Conservation (phyloP, 2,797 vertebrate genomes). For the Phalanger gymnotis region DNA sequence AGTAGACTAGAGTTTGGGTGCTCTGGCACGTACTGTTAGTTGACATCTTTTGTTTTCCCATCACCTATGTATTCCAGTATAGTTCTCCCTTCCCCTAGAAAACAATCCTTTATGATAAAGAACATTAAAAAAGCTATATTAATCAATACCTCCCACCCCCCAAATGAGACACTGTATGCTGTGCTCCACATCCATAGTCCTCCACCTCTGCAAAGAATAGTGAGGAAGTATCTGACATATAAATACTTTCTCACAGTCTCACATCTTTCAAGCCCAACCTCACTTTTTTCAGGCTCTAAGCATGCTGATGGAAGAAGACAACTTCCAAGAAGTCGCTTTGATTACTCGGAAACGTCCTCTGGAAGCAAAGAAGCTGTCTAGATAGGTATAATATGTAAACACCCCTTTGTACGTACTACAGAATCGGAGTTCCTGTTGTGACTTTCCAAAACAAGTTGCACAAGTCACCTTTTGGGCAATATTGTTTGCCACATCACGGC, state of each 20-base stretch:
- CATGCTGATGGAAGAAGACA: background rate
- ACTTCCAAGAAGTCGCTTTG: background rate
- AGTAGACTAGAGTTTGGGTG: background rate
- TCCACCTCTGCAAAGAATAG: background rate
- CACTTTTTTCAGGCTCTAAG: background rate
- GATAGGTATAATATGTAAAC: slow-evolving; percentile 65
- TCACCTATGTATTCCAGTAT: background rate
- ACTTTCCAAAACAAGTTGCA: slow-evolving; percentile 71
- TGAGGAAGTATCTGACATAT: background rate
- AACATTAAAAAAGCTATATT: background rate
- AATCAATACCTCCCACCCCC: background rate
- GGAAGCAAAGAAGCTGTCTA: slow-evolving; percentile 20
- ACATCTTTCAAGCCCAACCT: background rate
- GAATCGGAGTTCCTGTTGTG: slow-evolving; percentile 62
- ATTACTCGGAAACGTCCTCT: background rate
- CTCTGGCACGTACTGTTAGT: background rate
- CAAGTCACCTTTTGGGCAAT: slow-evolving; percentile 57
- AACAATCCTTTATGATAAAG: background rate
- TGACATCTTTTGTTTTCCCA: background rate
- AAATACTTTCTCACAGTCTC: background rate
- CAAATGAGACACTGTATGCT: background rate
- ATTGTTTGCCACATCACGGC: slow-evolving; percentile 20
- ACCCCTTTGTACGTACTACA: slow-evolving; percentile 45
- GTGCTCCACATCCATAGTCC: background rate
- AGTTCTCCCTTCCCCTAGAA: background rate